phyloP scores from a whole-genome alignment of 2,113 vertebrate species.

The Alligator mississippiensis region DNA sequence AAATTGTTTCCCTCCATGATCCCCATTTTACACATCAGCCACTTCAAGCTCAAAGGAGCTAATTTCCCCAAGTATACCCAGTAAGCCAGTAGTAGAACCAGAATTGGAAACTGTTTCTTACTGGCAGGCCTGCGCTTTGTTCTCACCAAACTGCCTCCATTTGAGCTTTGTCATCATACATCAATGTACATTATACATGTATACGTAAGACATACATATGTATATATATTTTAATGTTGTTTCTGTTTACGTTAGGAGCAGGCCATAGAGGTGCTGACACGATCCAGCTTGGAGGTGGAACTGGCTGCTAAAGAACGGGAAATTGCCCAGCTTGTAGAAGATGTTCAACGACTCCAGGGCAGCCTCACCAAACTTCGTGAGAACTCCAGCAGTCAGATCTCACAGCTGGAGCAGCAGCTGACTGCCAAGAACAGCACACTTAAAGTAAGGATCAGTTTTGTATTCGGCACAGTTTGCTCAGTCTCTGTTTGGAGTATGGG shows the following conservation, averaged over 20 bases:
- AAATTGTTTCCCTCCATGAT: neutral
- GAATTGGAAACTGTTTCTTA: neutral
- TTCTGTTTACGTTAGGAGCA: constrained; percentile 79
- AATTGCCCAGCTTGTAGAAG: constrained; percentile 94
- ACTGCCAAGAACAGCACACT: constrained; percentile 90
- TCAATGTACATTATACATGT: too few relatives aligned
- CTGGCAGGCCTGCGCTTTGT: fast-evolving
- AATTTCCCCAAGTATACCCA: neutral
- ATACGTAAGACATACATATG: too few relatives aligned
- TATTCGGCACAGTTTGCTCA: neutral
- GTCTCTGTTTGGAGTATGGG: fast-evolving
- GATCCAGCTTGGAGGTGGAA: constrained; percentile 93
- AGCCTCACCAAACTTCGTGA: constrained; percentile 95
- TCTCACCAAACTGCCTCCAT: neutral
- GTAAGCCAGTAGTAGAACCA: fast-evolving
- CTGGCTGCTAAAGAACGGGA: constrained; percentile 96
- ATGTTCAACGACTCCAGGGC: constrained; percentile 97
- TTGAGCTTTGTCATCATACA: neutral
- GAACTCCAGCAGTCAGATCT: constrained; percentile 93
- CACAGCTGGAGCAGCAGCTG: constrained; percentile 95
- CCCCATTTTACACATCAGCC: neutral
- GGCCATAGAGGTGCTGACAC: constrained; percentile 85
- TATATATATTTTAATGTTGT: fast-evolving
- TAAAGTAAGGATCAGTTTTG: constrained; percentile 80
- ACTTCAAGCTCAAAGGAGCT: neutral